Conservation (phyloP, 2,797 vertebrate species). For the Leucoraja ocellata region DNA sequence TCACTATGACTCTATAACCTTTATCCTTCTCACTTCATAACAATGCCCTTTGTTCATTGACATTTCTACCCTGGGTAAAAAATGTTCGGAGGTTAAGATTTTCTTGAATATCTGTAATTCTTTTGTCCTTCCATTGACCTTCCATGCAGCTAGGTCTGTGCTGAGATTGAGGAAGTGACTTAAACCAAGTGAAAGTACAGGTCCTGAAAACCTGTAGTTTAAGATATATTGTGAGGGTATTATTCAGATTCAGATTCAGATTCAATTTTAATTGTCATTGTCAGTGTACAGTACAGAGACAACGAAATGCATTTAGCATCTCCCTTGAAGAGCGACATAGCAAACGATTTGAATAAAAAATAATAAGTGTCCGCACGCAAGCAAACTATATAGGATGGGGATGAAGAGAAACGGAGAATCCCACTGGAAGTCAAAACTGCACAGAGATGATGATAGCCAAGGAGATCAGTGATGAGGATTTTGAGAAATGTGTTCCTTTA, state of each 20-base stretch:
- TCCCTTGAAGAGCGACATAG: no score
- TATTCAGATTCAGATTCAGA: no score
- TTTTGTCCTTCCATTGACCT: neutral
- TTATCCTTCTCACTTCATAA: neutral
- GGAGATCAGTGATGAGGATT: neutral
- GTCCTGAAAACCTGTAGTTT: neutral
- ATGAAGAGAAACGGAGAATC: neutral
- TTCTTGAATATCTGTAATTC: neutral
- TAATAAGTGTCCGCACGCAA: no score
- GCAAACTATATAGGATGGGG: neutral
- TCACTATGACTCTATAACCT: neutral
- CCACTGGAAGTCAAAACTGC: neutral
- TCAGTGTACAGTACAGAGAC: no score
- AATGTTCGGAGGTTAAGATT: neutral
- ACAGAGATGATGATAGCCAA: neutral
- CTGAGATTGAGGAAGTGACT: neutral
- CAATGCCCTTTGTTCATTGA: no score
- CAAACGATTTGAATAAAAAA: no score
- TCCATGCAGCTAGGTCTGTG: neutral
- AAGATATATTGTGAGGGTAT: neutral
- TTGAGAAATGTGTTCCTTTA: no score
- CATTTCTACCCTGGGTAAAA: no score
- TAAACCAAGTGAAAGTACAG: neutral
- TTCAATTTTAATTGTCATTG: no score
- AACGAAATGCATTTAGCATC: no score